Base-by-base conservation (phyloP, 2,888 invertebrate genomes). In the Dasypolia templi region DNA sequence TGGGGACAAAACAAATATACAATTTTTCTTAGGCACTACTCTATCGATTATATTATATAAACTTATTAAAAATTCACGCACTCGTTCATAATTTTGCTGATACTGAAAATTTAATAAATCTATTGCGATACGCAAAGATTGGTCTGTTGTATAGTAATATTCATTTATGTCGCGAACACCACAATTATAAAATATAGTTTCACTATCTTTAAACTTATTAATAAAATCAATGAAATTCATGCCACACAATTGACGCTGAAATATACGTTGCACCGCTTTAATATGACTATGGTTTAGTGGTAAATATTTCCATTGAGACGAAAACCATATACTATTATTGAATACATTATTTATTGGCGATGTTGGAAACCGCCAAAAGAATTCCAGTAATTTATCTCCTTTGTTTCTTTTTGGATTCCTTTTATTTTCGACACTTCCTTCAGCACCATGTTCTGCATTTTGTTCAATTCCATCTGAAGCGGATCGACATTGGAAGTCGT, bases 331-430 rank as follows among this genome's bases (percentile, higher is more conserved):
- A 19, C 55, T 53, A 42, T 73, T 79, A 56, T 81, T 81, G 53
- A 81, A 81, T 0, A 82, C 14, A 73, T 82, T 81, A 51, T 82
- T 85, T 81, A 85, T 80, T 71, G 83, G 83, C 75, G 85, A 22
- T 72, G 83, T 85, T 76, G 81, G 80, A 85, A 85, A 85, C 32
- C 35, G 17, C 80, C 83, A 80, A 83, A 80, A 80, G 77, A 82
- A 77, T 82, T 82, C 73, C 81, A 78, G 49, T 78, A 81, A 9
- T 61, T 77, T 72, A 76, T 82, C 78, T 74, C 69, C 74, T 74
- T 74, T 69, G 3, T 3, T 75, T 75, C 70, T 70, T 75, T 75
- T 75, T 51, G 42, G 0, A 75, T 2, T 0, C 5, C 59, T 12
- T 75, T 73, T 22, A 73, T 73, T 17, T 70, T 73, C 0, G 74